These are phyloP conservation scores for Gerris lacustris DNA, from an alignment of 2,888 invertebrate genomes.

Conservation along the genomic window DNA sequence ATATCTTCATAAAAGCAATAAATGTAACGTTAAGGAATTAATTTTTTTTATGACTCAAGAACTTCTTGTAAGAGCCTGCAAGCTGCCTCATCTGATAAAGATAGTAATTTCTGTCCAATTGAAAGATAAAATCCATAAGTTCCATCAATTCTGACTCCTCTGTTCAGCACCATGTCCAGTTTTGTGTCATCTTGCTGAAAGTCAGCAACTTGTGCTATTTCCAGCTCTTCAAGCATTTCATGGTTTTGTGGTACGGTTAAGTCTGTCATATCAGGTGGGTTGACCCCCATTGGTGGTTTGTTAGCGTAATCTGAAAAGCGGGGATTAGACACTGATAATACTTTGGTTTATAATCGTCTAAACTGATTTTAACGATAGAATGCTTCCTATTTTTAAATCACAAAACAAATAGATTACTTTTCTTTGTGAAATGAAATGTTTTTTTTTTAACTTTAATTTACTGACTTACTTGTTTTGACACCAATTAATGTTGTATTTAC, in stretches of 20 bases:
- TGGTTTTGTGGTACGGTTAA: background rate
- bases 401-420: too few relatives aligned
- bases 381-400: background rate
- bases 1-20: too few relatives aligned
- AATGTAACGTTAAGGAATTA: too few relatives aligned
- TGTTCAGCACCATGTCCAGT: background rate
- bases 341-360: background rate
- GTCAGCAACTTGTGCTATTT: background rate
- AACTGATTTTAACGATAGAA: background rate
- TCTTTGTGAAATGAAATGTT: too few relatives aligned
- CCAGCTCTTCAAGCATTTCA: background rate
- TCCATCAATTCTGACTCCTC: background rate
- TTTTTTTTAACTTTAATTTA: too few relatives aligned
- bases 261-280: background rate
- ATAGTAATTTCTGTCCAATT: background rate
- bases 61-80: background rate
- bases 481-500: too few relatives aligned
- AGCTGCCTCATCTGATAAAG: background rate
- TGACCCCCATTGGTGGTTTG: background rate
- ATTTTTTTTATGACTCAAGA: background rate
- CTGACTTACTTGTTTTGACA: too few relatives aligned
- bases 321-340: background rate
- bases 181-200: background rate
- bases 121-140: background rate
- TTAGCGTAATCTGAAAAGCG: background rate